phyloP scores from a whole-genome alignment of 2,797 vertebrate genomes.

The Darevskia nairensis region DNA sequence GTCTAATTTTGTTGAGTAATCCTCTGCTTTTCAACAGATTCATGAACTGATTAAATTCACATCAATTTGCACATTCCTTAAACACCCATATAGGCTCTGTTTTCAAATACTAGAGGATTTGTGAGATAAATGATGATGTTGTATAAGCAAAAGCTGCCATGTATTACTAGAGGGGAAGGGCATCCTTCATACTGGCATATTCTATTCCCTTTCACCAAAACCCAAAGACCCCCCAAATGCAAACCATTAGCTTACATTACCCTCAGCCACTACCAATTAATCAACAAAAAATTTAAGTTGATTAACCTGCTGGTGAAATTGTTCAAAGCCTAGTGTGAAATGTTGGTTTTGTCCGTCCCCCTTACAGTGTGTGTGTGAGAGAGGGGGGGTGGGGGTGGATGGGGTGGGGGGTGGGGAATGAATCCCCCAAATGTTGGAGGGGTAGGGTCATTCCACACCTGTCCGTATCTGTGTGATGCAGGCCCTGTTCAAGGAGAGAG shows the following conservation, averaged over 20 bases:
- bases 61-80: not conserved
- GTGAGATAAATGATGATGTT: not conserved
- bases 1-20: not conserved
- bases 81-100: not conserved
- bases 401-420: no score
- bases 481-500: accelerated
- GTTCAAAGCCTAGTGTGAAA: not conserved
- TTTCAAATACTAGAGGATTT: not conserved
- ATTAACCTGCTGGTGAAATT: not conserved
- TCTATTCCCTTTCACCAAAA: not conserved
- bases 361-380: no score
- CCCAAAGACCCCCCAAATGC: not conserved
- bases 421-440: no score
- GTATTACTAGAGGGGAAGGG: not conserved
- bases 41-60: no score
- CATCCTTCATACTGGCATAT: not conserved
- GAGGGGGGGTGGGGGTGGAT: no score
- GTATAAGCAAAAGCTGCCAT: not conserved
- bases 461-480: slow-evolving; percentile 28
- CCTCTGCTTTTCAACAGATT: no score
- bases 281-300: not conserved
- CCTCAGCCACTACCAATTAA: not conserved
- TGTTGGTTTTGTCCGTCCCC: not conserved
- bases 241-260: not conserved
- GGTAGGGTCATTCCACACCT: not conserved